Conservation (phyloP, 1,140 invertebrate species). For the Pseudobourletiella spinata region DNA sequence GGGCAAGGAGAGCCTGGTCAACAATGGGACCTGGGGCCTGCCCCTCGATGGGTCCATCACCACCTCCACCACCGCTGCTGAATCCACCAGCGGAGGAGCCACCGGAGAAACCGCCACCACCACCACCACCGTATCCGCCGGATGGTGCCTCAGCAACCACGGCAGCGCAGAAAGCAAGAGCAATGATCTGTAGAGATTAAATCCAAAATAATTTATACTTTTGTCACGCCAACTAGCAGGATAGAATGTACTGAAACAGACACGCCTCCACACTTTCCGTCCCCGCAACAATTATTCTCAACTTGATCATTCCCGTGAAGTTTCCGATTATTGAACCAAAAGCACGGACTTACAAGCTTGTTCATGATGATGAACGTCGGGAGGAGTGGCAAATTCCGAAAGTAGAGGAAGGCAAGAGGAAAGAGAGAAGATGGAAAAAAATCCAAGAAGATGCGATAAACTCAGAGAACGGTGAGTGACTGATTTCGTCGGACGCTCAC, state of each 20-base stretch:
- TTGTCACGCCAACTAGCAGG: not conserved
- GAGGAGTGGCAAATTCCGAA: not conserved
- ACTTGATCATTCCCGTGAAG: not conserved
- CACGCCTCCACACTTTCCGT: not conserved
- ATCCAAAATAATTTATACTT: not conserved
- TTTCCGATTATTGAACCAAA: not conserved
- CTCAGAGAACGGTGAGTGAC: constrained; percentile 4
- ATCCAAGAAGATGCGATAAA: not conserved
- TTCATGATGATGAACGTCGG: not conserved
- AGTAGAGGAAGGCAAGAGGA: not conserved
- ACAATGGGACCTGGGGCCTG: constrained; percentile 19
- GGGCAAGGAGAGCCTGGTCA: constrained; percentile 18
- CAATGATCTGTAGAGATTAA: constrained; percentile 14
- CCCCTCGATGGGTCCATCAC: constrained; percentile 6
- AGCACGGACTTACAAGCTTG: not conserved
- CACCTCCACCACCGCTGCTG: not conserved
- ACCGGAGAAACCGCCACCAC: constrained; percentile 10
- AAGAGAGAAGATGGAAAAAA: not conserved
- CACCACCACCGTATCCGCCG: constrained; percentile 2
- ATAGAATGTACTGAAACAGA: not conserved
- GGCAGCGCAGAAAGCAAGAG: not conserved
- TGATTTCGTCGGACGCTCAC: not conserved
- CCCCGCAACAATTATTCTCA: not conserved
- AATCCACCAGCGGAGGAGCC: not conserved
- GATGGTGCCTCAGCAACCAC: constrained; percentile 3